Conservation (phyloP, 2,888 invertebrate genomes). For the Heliconius cydno region DNA sequence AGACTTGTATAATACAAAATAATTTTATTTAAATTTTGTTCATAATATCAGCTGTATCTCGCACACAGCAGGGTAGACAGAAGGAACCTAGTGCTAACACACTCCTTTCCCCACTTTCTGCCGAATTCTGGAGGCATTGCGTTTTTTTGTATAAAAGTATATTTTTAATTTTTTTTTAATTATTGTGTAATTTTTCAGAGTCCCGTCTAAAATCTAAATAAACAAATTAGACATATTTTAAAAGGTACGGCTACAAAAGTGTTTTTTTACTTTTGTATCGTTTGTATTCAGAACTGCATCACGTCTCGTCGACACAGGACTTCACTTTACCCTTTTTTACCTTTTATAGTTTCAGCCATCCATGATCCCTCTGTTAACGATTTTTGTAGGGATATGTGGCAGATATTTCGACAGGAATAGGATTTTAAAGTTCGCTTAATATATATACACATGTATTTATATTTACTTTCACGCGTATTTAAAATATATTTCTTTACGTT, state of each 20-base stretch:
- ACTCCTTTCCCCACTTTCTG: too few relatives aligned
- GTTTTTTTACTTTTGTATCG: conserved; percentile 60
- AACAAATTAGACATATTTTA: conserved; percentile 46
- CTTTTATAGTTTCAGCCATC: conserved; percentile 42
- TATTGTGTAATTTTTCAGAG: too few relatives aligned
- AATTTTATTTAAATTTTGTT: neutral
- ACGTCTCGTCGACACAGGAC: conserved; percentile 64
- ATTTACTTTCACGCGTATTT: too few relatives aligned
- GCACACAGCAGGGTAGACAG: too few relatives aligned
- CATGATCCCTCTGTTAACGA: conserved; percentile 42
- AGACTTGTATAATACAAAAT: neutral
- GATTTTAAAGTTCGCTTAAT: neutral
- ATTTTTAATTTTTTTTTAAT: too few relatives aligned
- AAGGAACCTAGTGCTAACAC: too few relatives aligned
- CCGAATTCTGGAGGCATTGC: too few relatives aligned
- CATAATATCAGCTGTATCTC: too few relatives aligned
- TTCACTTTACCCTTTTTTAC: conserved; percentile 60
- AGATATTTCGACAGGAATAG: conserved; percentile 3
- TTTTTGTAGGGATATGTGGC: conserved; percentile 37
- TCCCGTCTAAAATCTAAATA: too few relatives aligned
- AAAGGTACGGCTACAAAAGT: conserved; percentile 53
- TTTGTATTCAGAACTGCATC: conserved; percentile 68
- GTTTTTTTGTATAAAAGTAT: too few relatives aligned
- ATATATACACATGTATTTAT: neutral
- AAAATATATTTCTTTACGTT: too few relatives aligned